phyloP scores from a whole-genome alignment of 2,797 vertebrate genomes.

The Schizopygopsis pylzovi region DNA sequence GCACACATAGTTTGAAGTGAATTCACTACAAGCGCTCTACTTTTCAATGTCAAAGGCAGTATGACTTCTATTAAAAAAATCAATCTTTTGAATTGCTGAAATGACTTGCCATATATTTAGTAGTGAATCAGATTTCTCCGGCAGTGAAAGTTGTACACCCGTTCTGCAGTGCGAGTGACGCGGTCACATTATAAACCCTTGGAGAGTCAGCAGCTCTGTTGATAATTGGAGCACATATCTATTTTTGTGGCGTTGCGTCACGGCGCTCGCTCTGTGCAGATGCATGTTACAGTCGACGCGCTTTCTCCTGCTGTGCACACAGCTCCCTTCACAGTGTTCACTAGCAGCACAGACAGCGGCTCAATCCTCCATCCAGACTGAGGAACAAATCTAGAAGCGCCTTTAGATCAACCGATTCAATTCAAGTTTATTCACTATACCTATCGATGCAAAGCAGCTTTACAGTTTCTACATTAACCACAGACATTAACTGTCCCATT shows the following conservation, averaged over 20 bases:
- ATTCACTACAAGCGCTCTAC: too few relatives aligned
- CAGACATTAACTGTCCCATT: background rate
- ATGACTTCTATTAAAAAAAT: background rate
- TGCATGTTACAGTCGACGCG: background rate
- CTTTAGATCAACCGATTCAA: background rate
- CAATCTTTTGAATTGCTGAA: background rate
- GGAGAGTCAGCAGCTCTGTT: slow-evolving; percentile 9
- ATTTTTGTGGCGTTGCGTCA: slow-evolving; percentile 26
- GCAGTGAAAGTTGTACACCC: background rate
- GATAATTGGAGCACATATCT: slow-evolving; percentile 28
- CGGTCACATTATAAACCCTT: background rate
- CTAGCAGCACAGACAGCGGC: background rate
- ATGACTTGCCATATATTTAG: background rate
- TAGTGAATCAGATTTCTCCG: background rate
- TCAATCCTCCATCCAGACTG: background rate
- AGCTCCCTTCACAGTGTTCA: background rate
- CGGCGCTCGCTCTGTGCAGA: background rate
- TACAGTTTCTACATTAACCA: too few relatives aligned
- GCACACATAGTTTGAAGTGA: background rate
- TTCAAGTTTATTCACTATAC: too few relatives aligned
- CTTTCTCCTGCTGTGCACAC: background rate
- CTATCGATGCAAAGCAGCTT: too few relatives aligned
- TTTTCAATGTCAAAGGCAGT: too few relatives aligned
- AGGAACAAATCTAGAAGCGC: background rate
- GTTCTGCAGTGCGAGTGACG: background rate